A percentile compares a stretch with the other conserved stretches of the same genome.
Conservation (phyloP, 30 jellyfish, hydroid and myxozoan species). For the Sanderia malayensis region DNA sequence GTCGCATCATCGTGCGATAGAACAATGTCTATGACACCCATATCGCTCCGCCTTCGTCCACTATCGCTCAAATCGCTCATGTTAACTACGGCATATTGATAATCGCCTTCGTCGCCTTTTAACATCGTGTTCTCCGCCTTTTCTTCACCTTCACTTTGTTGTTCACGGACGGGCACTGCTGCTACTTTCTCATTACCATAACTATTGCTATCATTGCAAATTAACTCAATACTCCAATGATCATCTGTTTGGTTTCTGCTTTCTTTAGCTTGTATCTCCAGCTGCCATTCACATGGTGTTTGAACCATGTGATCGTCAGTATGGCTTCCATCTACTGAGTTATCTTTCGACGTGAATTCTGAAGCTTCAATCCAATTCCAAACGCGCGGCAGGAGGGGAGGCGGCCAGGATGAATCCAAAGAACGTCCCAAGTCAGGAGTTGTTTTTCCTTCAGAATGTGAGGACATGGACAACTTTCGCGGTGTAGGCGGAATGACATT, state of each 20-base stretch:
- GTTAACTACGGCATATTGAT: neutral
- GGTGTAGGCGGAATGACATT: constrained; percentile 11
- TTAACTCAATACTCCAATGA: neutral
- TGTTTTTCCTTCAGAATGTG: neutral
- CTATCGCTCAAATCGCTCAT: neutral
- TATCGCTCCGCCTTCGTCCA: too few relatives aligned
- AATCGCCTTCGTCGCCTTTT: neutral
- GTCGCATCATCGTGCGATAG: too few relatives aligned
- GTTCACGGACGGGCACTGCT: neutral
- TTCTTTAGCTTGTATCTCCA: constrained; percentile 3
- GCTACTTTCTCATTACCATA: neutral
- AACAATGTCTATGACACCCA: too few relatives aligned
- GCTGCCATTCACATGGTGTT: neutral
- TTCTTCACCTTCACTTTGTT: neutral
- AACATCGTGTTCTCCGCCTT: neutral
- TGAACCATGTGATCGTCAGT: neutral
- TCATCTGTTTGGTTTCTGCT: neutral
- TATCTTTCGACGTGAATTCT: neutral
- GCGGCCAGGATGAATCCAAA: constrained; percentile 21
- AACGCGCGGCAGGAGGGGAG: constrained; percentile 56
- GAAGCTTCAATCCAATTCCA: constrained; percentile 63
- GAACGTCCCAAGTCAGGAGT: neutral
- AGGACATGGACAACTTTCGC: neutral
- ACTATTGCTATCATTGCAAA: neutral
- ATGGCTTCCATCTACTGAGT: neutral